Base-by-base conservation (phyloP, 2,113 vertebrate genomes). In the Vidua macroura region DNA sequence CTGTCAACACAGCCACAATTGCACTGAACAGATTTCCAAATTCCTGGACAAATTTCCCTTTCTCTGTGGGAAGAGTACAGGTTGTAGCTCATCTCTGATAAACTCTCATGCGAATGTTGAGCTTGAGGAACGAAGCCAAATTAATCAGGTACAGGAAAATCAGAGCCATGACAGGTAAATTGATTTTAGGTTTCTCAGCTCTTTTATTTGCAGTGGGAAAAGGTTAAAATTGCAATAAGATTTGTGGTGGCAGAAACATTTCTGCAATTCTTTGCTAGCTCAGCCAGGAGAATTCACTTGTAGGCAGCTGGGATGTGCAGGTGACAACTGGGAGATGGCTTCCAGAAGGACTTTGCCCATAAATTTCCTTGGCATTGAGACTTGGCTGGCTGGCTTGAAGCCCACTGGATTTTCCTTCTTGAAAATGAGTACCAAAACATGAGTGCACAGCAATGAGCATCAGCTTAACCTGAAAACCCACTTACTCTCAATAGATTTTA, bases 401-500 rank as follows among this genome's bases (percentile, higher is more conserved):
- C n/a, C 55, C 53, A 13, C 41, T 60, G 70, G 55, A 27, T 48
- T 28, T 62, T 55, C 30, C 31, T 10, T 43, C 41, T 62, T 86
- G 49, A 27, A 60, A 74, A 69, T 14, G 17, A 52, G 35, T 9
- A 23, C 16, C n/a, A 56, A 66, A 77, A 33, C 4, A 8, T 3
- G 19, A 49, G 35, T 25, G 17, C 23, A 48, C 8, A 82, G 48
- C 31, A 55, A 5, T 4, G 14, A 83, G n/a, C 37, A 43, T 23
- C 48, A 43, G 6, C 56, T 16, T 41, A 31, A 55, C 44, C 49
- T 35, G 18, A 21, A 76, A 59, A 60, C 3, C 2, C 21, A 6
- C 14, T 81, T 9, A 10, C 3, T 12, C 10, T 17, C 37, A 7
- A 2, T 3, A 17, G n/a, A 2, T 41, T 62, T 53, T 27, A 2